Base-by-base conservation (phyloP, 2,888 invertebrate species). In the Tinea trinotella region DNA sequence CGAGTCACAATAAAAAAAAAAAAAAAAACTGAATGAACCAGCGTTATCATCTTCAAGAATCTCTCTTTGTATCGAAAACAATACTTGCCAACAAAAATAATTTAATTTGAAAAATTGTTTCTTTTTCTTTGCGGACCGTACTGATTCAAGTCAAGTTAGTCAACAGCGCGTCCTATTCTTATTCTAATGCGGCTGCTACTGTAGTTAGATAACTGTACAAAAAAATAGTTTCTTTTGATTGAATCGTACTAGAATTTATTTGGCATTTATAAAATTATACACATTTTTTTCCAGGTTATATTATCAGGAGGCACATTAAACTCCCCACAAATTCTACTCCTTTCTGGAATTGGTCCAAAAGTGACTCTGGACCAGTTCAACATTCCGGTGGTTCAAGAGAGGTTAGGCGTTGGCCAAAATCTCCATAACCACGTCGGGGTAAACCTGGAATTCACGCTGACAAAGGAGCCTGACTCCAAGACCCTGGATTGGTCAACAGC, bases 381-480 rank as follows among this genome's bases (percentile, higher is more conserved):
- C 54, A 88, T 92, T 20, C 87, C 87, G 3, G 82, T 89, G 7
- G 76, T 90, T 19, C 87, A 88, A 57, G 87, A 91, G 57, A 71
- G 91, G 15, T 91, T 90, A 0, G 92, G 92, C 0, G 92, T 92
- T 0, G 92, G 92, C 0, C 87, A 88, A 63, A 92, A 92, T 64
- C 71, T 92, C 0, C 91, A 91, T 56, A 91, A 92, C 65, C 92
- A 92, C 61, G 90, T 91, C 0, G 89, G 91, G 0, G 89, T 89
- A 24, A 79, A 76, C 4, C 59, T 92, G 6, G 79, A 84, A n/a
- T 91, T 88, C 63, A 76, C 78, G 0, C 70, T 91, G 61, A 77
- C 68, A 3, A 82, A 87, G 54, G 78, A 85, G 40, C 80, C 85
- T 0, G 85, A 88, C 44, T 67, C 76, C 0, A 87, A 87, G 1